Conservation (phyloP, 2,797 vertebrate genomes). For the Chloroceryle inda region DNA sequence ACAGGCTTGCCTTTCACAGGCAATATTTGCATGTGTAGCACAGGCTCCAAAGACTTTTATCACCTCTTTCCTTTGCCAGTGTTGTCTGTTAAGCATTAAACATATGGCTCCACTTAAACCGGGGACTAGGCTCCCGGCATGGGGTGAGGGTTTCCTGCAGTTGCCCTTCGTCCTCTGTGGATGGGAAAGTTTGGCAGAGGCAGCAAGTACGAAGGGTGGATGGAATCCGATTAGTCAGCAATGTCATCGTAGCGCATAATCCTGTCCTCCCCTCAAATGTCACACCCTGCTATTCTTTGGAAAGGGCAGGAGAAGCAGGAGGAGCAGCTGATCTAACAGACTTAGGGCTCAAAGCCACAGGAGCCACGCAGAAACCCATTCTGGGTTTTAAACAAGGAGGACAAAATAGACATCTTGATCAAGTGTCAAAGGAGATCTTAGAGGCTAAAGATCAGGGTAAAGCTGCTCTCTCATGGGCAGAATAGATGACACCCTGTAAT, state of each 20-base stretch:
- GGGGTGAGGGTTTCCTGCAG: neutral
- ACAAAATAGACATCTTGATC: neutral
- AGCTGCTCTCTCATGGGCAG: neutral
- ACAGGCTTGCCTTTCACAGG: conserved; percentile 59
- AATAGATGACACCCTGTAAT: neutral
- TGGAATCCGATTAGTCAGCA: conserved; percentile 21
- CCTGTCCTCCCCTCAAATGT: neutral
- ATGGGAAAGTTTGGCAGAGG: neutral
- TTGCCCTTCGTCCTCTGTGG: neutral
- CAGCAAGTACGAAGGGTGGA: neutral
- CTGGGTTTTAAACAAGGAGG: neutral
- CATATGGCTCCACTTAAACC: conserved; percentile 50
- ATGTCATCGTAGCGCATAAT: neutral
- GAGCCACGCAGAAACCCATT: neutral
- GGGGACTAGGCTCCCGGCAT: neutral
- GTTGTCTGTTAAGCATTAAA: neutral
- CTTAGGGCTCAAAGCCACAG: neutral
- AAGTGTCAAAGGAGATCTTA: neutral
- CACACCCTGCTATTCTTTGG: neutral
- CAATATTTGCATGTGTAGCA: conserved; percentile 35
- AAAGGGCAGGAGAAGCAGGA: neutral
- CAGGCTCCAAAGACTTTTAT: conserved; percentile 34
- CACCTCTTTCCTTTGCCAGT: conserved; percentile 25
- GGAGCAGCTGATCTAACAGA: neutral
- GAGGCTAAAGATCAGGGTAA: neutral